A percentile compares a stretch with the other conserved stretches of the same genome.
These are phyloP conservation scores for Beris chalybata DNA, from an alignment of 2,888 invertebrate species.

Conservation along the genomic window DNA sequence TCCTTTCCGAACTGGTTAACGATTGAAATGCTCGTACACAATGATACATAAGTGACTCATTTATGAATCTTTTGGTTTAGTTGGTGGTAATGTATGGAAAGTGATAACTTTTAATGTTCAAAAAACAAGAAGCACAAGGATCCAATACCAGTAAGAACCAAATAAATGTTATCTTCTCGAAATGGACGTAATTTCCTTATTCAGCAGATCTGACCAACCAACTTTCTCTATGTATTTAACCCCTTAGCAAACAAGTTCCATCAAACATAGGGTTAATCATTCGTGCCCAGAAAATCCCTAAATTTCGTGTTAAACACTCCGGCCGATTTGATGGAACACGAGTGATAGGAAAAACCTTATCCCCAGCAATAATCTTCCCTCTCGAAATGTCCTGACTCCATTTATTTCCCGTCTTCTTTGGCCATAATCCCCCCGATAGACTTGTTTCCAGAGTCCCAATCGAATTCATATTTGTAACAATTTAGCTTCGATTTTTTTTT, in stretches of 20 bases:
- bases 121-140: too few relatives aligned
- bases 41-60: too few relatives aligned
- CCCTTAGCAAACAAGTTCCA: background rate
- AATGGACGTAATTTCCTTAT: too few relatives aligned
- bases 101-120: too few relatives aligned
- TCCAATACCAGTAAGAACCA: too few relatives aligned
- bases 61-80: too few relatives aligned
- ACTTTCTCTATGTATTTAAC: too few relatives aligned
- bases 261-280: slow-evolving; percentile 23
- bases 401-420: slow-evolving; percentile 3
- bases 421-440: slow-evolving; percentile 26
- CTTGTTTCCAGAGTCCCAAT: slow-evolving; percentile 25
- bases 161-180: too few relatives aligned
- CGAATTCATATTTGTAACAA: slow-evolving; percentile 31
- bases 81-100: too few relatives aligned
- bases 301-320: slow-evolving; percentile 17
- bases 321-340: background rate
- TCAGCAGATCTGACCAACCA: too few relatives aligned
- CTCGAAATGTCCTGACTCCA: slow-evolving; percentile 27
- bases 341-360: slow-evolving; percentile 20
- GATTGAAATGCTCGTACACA: too few relatives aligned
- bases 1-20: too few relatives aligned
- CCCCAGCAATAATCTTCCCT: slow-evolving; percentile 15
- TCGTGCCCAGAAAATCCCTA: slow-evolving; percentile 18
- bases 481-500: slow-evolving; percentile 15